Evolutionary conservation across 2,888 invertebrate genomes (phyloP).

Genomic region (Apeira syringaria): DNA sequence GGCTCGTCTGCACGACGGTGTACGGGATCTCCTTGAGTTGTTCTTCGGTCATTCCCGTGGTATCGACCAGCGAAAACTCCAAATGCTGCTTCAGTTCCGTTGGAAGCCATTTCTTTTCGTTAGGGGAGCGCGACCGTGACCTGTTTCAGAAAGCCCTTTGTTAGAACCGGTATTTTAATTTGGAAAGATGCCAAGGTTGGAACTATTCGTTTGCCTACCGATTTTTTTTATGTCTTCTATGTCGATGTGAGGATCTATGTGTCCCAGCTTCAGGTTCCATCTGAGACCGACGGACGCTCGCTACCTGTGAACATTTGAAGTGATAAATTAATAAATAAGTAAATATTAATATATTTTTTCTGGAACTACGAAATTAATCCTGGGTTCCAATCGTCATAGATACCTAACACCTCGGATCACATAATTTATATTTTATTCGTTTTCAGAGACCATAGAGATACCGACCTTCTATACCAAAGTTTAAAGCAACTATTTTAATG

Average conservation of each 20-base stretch:
- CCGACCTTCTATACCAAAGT: too few species aligned
- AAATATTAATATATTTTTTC: too few species aligned
- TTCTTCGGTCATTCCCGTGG: conserved; percentile 94
- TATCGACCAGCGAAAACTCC: conserved; percentile 94
- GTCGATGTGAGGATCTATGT: conserved; percentile 84
- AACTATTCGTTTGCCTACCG: conserved; percentile 65
- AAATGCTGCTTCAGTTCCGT: conserved; percentile 92
- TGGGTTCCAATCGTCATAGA: too few species aligned
- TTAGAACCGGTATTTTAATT: too few species aligned
- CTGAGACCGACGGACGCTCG: conserved; percentile 86
- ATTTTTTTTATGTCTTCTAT: conserved; percentile 84
- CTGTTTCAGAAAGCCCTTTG: conserved; percentile 36
- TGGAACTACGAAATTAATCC: too few species aligned
- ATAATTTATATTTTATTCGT: too few species aligned
- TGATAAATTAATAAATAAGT: too few species aligned
- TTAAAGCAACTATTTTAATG: too few species aligned
- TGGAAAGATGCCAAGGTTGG: too few species aligned
- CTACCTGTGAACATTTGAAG: conserved; percentile 82
- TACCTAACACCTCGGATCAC: too few species aligned
- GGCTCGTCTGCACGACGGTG: conserved; percentile 91
- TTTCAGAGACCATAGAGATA: too few species aligned
- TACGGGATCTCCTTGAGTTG: conserved; percentile 95
- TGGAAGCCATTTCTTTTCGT: conserved; percentile 88
- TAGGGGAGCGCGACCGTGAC: conserved; percentile 88
- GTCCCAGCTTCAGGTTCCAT: conserved; percentile 76